phyloP scores from a whole-genome alignment of 1,140 invertebrate genomes.

The Drosophila parabipectinata region DNA sequence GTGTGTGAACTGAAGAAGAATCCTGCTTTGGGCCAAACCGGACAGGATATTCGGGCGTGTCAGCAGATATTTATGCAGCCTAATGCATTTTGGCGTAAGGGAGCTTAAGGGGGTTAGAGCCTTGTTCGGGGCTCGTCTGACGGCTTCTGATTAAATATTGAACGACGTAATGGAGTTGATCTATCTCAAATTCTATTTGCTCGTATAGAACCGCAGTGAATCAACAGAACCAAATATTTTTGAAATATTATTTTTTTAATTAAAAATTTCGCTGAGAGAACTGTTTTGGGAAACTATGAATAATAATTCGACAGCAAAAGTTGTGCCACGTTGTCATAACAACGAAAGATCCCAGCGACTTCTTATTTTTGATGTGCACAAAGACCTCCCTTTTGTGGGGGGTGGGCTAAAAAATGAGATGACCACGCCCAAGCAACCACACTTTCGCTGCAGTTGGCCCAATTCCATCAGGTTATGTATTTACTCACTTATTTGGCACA shows the following conservation, averaged over 20 bases:
- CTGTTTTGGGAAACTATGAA: too few relatives aligned
- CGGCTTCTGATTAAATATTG: slow-evolving; percentile 34
- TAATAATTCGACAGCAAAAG: background rate
- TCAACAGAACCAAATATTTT: background rate
- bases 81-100: slow-evolving; percentile 45
- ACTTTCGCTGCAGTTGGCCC: slow-evolving; percentile 51
- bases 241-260: slow-evolving; percentile 4
- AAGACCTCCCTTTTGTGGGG: slow-evolving; percentile 3
- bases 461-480: slow-evolving; percentile 44
- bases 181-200: slow-evolving; percentile 12
- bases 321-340: slow-evolving; percentile 26
- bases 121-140: background rate
- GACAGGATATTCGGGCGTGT: slow-evolving; percentile 41
- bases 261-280: background rate
- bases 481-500: slow-evolving; percentile 49
- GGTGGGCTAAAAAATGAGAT: slow-evolving; percentile 7
- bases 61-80: slow-evolving; percentile 51
- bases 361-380: slow-evolving; percentile 11
- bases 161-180: slow-evolving; percentile 25
- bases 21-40: slow-evolving; percentile 11
- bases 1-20: slow-evolving; percentile 29
- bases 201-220: background rate
- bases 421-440: slow-evolving; percentile 48
- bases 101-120: slow-evolving; percentile 34
- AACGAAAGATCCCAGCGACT: slow-evolving; percentile 15